phyloP scores from a whole-genome alignment of 2,888 invertebrate genomes.

The Schizaphis graminum region DNA sequence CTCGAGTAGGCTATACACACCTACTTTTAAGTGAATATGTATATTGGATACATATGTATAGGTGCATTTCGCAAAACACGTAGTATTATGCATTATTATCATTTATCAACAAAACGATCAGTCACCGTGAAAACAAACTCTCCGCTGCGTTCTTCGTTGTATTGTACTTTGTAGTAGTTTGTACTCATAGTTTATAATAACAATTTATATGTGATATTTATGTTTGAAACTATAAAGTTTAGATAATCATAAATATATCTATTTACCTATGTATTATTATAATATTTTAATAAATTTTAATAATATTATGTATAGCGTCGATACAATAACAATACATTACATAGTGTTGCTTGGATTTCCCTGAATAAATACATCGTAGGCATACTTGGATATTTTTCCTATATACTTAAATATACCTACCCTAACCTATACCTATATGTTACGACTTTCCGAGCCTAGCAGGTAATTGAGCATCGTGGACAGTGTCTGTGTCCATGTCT shows the following conservation, averaged over 20 bases:
- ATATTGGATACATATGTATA: background rate
- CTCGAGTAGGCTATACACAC: background rate
- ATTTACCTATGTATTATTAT: background rate
- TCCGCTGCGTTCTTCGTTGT: background rate
- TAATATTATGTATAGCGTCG: too few species aligned
- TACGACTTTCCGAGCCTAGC: too few species aligned
- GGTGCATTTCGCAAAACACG: background rate
- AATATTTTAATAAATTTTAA: background rate
- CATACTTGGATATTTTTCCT: background rate
- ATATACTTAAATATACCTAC: background rate
- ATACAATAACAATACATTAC: background rate
- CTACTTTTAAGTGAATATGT: background rate
- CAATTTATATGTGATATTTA: background rate
- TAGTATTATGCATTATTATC: background rate
- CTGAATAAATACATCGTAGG: background rate
- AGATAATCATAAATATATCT: background rate
- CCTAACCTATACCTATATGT: too few species aligned
- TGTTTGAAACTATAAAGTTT: background rate
- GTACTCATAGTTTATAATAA: background rate
- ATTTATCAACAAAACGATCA: background rate
- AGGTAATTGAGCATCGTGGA: background rate
- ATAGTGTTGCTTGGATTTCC: background rate
- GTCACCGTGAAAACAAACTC: constrained; percentile 28
- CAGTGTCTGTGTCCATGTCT: background rate
- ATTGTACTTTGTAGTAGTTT: too few species aligned